Evolutionary conservation across 2,888 invertebrate species (phyloP).

Genomic region (Pyralis farinalis): DNA sequence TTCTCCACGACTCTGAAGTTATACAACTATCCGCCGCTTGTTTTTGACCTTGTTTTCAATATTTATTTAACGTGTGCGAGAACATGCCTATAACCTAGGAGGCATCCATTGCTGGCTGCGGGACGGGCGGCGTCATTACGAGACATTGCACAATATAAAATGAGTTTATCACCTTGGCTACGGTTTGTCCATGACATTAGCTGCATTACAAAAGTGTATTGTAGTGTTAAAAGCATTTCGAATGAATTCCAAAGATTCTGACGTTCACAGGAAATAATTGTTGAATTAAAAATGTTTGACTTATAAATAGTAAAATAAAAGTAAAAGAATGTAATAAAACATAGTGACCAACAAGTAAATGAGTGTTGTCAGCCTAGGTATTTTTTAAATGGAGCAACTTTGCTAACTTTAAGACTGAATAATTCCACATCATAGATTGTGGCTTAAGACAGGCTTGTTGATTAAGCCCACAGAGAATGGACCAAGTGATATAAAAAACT

Average conservation of each 20-base stretch:
- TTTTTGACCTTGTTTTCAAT: too few relatives aligned
- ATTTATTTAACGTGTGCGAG: slow-evolving; percentile 4
- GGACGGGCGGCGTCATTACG: slow-evolving; percentile 18
- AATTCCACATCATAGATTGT: too few relatives aligned
- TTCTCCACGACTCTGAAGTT: too few relatives aligned
- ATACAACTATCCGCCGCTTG: too few relatives aligned
- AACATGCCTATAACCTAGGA: slow-evolving; percentile 43
- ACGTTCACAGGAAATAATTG: not conserved
- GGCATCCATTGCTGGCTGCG: slow-evolving; percentile 39
- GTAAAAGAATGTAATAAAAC: too few relatives aligned
- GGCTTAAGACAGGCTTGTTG: too few relatives aligned
- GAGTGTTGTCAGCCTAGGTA: not conserved
- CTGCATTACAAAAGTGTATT: slow-evolving; percentile 29
- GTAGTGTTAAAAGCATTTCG: slow-evolving; percentile 4
- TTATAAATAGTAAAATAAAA: too few relatives aligned
- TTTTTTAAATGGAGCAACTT: too few relatives aligned
- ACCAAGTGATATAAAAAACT: too few relatives aligned
- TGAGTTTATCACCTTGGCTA: slow-evolving; percentile 24
- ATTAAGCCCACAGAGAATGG: too few relatives aligned
- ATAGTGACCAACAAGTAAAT: slow-evolving; percentile 6
- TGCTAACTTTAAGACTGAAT: too few relatives aligned
- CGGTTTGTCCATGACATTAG: slow-evolving; percentile 23
- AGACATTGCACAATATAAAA: slow-evolving; percentile 17
- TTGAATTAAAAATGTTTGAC: not conserved
- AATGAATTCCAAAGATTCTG: too few relatives aligned